Percentiles rank a stretch among this genome's conserved stretches.
phyloP scores from a whole-genome alignment of 2,888 invertebrate genomes.

The Acutogordius australiensis region DNA sequence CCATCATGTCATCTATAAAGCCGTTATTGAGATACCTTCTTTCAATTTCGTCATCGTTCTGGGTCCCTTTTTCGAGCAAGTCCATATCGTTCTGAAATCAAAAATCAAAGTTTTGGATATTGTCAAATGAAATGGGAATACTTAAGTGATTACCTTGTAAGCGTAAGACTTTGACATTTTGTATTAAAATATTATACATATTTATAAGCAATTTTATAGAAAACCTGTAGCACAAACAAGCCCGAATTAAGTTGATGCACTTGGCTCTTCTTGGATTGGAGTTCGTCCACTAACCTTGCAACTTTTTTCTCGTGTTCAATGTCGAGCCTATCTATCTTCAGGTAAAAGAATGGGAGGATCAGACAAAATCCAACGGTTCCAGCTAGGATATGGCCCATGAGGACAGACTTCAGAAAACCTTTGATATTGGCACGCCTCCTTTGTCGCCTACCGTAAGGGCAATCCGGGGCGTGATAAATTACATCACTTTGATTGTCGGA shows the following conservation, averaged over 20 bases:
- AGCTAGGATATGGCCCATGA: not conserved
- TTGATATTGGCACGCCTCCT: not conserved
- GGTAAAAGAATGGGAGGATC: not conserved
- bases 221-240: not conserved
- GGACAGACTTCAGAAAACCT: not conserved
- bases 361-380: not conserved
- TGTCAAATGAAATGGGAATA: too few species aligned
- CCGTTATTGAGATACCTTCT: not conserved
- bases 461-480: too few species aligned
- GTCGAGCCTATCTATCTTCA: not conserved
- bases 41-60: slow-evolving; percentile 1
- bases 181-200: too few species aligned
- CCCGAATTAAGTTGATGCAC: slow-evolving; percentile 3
- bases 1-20: not conserved
- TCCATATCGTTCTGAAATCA: slow-evolving; percentile 2
- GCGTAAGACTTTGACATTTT: too few species aligned
- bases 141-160: too few species aligned
- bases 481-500: too few species aligned
- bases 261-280: not conserved
- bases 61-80: not conserved
- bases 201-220: not conserved
- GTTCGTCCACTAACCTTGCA: not conserved
- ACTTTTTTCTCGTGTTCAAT: slow-evolving; percentile 3
- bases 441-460: too few species aligned
- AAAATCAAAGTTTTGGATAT: too few species aligned